Evolutionary conservation across 1,140 invertebrate species (phyloP).

Genomic region (Panulirus ornatus): DNA sequence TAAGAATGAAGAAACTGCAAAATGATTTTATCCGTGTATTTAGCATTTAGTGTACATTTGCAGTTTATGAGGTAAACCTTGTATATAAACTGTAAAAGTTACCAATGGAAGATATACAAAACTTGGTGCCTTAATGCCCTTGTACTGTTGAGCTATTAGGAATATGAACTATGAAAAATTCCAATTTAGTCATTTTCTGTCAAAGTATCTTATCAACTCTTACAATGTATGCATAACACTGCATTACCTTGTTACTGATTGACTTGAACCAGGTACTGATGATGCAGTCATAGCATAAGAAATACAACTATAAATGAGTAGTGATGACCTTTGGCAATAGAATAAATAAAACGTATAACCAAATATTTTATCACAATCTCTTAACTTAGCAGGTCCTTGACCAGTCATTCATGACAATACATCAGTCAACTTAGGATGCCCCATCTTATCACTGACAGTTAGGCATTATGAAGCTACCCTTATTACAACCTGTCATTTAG

Average conservation of each 20-base stretch:
- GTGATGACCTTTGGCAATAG: neutral
- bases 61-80: neutral
- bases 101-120: constrained; percentile 5
- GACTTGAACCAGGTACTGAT: too few species aligned
- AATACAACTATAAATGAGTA: neutral
- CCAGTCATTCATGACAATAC: too few species aligned
- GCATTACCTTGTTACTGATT: neutral
- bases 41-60: neutral
- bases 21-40: neutral
- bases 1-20: too few species aligned
- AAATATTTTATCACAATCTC: neutral
- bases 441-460: neutral
- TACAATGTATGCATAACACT: neutral
- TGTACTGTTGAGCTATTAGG: neutral
- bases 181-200: neutral
- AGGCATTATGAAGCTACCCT: neutral
- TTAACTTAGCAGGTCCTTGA: constrained; percentile 1
- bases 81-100: neutral
- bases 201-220: neutral
- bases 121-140: neutral
- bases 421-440: constrained; percentile 3
- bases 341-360: neutral
- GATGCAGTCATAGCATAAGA: too few species aligned
- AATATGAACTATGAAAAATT: neutral
- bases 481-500: neutral